phyloP scores from a whole-genome alignment of 2,888 invertebrate species.

The Drosophila lutescens region DNA sequence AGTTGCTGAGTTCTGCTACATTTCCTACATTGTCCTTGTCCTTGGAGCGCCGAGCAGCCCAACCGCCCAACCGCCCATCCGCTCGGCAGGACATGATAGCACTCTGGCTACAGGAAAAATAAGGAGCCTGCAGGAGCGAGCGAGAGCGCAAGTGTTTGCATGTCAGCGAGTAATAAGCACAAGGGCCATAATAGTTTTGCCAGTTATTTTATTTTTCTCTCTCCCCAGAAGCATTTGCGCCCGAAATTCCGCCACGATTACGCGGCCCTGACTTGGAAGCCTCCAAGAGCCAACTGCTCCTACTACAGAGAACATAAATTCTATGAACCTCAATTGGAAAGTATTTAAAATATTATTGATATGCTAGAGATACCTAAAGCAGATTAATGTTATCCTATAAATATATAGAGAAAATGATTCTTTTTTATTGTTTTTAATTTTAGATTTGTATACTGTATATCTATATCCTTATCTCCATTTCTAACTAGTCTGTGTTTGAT shows the following conservation, averaged over 20 bases:
- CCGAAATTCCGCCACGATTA: slow-evolving; percentile 60
- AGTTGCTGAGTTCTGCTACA: slow-evolving; percentile 25
- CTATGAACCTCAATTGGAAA: too few species aligned
- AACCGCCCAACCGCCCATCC: slow-evolving; percentile 6
- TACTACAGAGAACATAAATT: slow-evolving; percentile 5
- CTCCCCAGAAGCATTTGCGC: slow-evolving; percentile 46
- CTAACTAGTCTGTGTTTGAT: too few species aligned
- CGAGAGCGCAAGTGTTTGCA: slow-evolving; percentile 69
- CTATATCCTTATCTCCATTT: too few species aligned
- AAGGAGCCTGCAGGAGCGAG: slow-evolving; percentile 12
- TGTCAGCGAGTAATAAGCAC: slow-evolving; percentile 80
- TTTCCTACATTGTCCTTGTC: slow-evolving; percentile 74
- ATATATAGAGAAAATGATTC: too few species aligned
- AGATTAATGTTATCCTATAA: too few species aligned
- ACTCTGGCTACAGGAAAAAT: slow-evolving; percentile 21
- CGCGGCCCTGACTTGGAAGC: slow-evolving; percentile 46
- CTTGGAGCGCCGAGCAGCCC: slow-evolving; percentile 56
- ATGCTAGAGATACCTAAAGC: too few species aligned
- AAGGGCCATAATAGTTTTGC: slow-evolving; percentile 77
- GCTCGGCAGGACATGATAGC: slow-evolving; percentile 42
- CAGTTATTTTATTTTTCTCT: slow-evolving; percentile 60
- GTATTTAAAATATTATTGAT: neutral
- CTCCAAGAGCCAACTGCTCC: slow-evolving; percentile 28
- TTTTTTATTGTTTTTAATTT: too few species aligned
- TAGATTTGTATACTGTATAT: too few species aligned